Evolutionary conservation across 2,113 vertebrate genomes (phyloP), one percentile per base, ranked within the genome.

Genomic region (Lonchura striata): DNA sequence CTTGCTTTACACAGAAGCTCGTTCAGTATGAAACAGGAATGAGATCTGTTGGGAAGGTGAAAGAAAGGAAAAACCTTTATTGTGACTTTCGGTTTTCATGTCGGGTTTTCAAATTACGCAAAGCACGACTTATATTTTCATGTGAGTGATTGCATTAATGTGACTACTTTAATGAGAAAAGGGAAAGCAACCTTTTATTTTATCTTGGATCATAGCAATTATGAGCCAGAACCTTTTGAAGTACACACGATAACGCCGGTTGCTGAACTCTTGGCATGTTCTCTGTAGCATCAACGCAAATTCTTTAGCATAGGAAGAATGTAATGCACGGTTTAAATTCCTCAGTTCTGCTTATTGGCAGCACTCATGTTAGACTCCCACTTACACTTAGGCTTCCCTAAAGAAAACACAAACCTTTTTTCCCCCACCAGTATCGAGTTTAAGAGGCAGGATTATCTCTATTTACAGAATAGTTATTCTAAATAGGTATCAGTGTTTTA

Each of bases 401-500:
- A 82, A 94, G 90, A 90, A 93, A 96, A 92, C 21, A 49, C 25
- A 92, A 86, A 37, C 42, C 27, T 25, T 96, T 82, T 94, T 95
- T 94, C 44, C 23, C 79, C 56, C n/a, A 64, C 66, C 77, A 93
- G 87, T 85, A 95, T 95, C 2, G 28, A 88, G 65, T 95, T 88
- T 97, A 95, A 96, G 81, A 95, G 86, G 88, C 84, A 86, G 94
- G 94, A 96, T 97, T 97, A 97, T 97, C 88, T 95, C 92, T 97
- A 86, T 98, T 97, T 97, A 82, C 94, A 92, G 94, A 97, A 91
- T 96, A 88, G 95, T 95, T 97, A 95, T 96, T 97, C 85, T 96
- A 97, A 97, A 96, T 94, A 98, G 97, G 96, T 98, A 97, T 97
- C 96, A 97, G 89, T 92, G 92, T 96, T 98, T 97, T 96, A 97